These are phyloP conservation scores for Takifugu flavidus DNA, from an alignment of 2,113 vertebrate genomes.

Conservation along the genomic window DNA sequence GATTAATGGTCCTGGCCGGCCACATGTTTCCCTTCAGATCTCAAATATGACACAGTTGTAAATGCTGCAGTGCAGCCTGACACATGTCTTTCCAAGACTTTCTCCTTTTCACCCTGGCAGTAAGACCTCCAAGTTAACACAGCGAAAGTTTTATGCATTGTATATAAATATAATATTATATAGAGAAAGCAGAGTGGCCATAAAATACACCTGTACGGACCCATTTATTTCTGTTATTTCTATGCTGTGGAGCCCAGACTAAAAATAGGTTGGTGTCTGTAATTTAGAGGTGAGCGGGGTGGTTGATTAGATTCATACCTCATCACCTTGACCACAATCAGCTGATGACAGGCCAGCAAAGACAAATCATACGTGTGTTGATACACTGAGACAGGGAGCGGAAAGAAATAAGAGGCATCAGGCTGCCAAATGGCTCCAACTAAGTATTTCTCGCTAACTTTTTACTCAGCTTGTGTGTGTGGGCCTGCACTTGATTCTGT, in stretches of 20 bases:
- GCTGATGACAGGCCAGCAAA: slow-evolving; percentile 36
- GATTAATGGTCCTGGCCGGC: slow-evolving; percentile 36
- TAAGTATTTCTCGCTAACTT: slow-evolving; percentile 21
- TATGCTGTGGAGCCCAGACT: slow-evolving; percentile 35
- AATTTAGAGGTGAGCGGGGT: slow-evolving; percentile 53
- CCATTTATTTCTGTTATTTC: slow-evolving; percentile 3
- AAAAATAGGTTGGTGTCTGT: slow-evolving; percentile 57
- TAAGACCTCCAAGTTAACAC: slow-evolving; percentile 30
- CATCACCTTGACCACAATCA: slow-evolving; percentile 27
- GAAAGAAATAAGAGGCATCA: slow-evolving; percentile 39
- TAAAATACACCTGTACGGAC: slow-evolving; percentile 9
- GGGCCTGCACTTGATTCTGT: slow-evolving; percentile 13
- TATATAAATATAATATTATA: background rate
- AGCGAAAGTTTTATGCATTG: slow-evolving; percentile 27
- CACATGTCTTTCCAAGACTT: slow-evolving; percentile 62
- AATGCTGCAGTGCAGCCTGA: slow-evolving; percentile 43
- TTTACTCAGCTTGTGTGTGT: slow-evolving; percentile 18
- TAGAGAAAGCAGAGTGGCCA: slow-evolving; percentile 3
- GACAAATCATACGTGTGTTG: slow-evolving; percentile 45
- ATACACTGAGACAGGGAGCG: slow-evolving; percentile 40
- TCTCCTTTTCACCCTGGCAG: slow-evolving; percentile 40
- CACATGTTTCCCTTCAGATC: slow-evolving; percentile 62
- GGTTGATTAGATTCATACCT: slow-evolving; percentile 38
- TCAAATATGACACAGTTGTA: slow-evolving; percentile 57
- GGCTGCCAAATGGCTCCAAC: slow-evolving; percentile 27